Conservation (phyloP, 1,140 invertebrate species). For the Trichonephila clavata region DNA sequence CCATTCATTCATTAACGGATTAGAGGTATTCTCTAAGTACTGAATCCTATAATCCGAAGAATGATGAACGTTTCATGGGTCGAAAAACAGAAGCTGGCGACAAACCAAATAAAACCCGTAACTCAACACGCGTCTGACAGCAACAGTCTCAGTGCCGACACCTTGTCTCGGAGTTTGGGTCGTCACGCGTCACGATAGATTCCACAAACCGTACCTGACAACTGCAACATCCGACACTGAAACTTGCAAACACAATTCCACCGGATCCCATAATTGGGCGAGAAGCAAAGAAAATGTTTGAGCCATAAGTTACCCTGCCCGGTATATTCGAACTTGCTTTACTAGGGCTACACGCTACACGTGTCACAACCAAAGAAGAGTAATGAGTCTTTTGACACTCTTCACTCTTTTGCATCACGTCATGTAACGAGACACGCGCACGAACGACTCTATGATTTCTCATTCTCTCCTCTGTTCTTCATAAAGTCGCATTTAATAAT, state of each 20-base stretch:
- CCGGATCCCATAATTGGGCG: conserved; percentile 59
- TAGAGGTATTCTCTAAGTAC: background rate
- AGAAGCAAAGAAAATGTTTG: conserved; percentile 33
- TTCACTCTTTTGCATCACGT: background rate
- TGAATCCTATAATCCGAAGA: background rate
- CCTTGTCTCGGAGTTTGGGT: conserved; percentile 27
- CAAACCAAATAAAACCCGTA: conserved; percentile 62
- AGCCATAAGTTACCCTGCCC: background rate
- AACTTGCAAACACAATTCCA: conserved; percentile 29
- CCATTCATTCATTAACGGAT: background rate
- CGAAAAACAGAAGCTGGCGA: conserved; percentile 53
- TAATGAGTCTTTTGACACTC: background rate
- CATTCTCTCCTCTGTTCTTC: too few species aligned
- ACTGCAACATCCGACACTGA: conserved; percentile 38
- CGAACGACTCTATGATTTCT: too few species aligned
- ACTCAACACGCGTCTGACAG: conserved; percentile 62
- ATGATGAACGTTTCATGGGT: conserved; percentile 38
- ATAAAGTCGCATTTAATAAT: too few species aligned
- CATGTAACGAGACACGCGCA: too few species aligned
- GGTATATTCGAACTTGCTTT: background rate
- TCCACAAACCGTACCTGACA: conserved; percentile 29
- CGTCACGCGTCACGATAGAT: background rate
- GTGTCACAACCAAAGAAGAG: background rate
- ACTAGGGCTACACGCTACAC: background rate
- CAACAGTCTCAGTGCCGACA: conserved; percentile 39